Conservation (phyloP, 2,113 vertebrate genomes). For the Caloenas nicobarica region DNA sequence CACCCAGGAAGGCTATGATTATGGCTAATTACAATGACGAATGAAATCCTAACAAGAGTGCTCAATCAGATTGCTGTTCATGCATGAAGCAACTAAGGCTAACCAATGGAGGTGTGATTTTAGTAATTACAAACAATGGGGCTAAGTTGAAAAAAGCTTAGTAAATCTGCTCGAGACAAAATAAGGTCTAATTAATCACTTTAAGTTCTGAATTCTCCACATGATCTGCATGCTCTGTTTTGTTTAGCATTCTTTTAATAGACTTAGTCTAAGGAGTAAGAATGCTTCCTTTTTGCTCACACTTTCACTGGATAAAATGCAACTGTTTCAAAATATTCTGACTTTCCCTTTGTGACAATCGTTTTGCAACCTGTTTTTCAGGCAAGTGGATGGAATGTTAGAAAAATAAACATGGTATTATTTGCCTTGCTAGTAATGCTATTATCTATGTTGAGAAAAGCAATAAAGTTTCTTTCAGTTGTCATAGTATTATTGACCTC, state of each 20-base stretch:
- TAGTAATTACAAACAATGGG: slow-evolving; percentile 80
- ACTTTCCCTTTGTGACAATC: slow-evolving; percentile 18
- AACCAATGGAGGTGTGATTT: slow-evolving; percentile 78
- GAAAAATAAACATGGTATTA: slow-evolving; percentile 41
- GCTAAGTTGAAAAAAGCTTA: slow-evolving; percentile 73
- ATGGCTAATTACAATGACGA: slow-evolving; percentile 90
- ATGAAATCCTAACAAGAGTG: slow-evolving; percentile 81
- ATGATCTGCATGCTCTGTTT: slow-evolving; percentile 67
- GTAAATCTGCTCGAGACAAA: slow-evolving; percentile 79
- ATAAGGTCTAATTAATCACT: slow-evolving; percentile 84
- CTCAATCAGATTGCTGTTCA: slow-evolving; percentile 86
- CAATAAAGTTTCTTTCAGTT: neutral
- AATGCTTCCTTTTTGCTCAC: slow-evolving; percentile 17
- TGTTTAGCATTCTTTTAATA: slow-evolving; percentile 64
- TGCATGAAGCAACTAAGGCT: slow-evolving; percentile 76
- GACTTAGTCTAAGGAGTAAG: slow-evolving; percentile 33
- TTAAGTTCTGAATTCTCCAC: slow-evolving; percentile 74
- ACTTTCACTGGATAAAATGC: slow-evolving; percentile 28
- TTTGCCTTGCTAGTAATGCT: neutral
- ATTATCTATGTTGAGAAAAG: neutral
- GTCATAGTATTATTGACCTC: neutral
- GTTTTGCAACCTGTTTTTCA: slow-evolving; percentile 38
- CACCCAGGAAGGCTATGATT: slow-evolving; percentile 83
- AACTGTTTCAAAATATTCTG: slow-evolving; percentile 33
- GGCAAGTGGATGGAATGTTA: slow-evolving; percentile 21